Evolutionary conservation across 2,888 invertebrate species (phyloP).

Genomic region (Drosophila recens): DNA sequence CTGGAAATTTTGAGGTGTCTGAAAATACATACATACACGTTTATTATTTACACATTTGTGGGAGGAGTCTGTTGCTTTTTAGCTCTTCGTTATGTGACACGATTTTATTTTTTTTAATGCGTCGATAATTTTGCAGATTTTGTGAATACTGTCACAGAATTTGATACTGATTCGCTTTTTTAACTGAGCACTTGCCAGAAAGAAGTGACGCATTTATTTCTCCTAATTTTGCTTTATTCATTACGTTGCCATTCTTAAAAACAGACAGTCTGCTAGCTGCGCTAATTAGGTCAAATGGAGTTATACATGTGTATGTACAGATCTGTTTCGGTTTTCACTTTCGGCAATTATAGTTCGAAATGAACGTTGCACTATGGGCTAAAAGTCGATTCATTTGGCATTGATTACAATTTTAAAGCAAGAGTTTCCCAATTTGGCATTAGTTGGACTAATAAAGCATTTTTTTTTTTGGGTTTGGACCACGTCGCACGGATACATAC

Average conservation of each 20-base stretch:
- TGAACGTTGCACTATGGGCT: too few relatives aligned
- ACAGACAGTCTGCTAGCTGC: background rate
- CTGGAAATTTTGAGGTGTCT: background rate
- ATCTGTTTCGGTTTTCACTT: too few relatives aligned
- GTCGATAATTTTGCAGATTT: background rate
- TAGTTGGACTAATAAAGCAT: too few relatives aligned
- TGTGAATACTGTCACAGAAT: background rate
- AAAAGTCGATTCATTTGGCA: too few relatives aligned
- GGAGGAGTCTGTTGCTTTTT: background rate
- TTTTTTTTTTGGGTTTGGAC: too few relatives aligned
- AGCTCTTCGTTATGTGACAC: background rate
- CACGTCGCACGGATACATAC: too few relatives aligned
- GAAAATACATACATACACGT: background rate
- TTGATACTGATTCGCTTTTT: too few relatives aligned
- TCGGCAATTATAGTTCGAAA: too few relatives aligned
- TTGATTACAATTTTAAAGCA: too few relatives aligned
- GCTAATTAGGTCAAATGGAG: background rate
- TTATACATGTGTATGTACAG: too few relatives aligned
- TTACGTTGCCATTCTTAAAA: background rate
- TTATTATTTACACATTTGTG: background rate
- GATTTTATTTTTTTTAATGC: background rate
- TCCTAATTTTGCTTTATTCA: background rate
- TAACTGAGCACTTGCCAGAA: background rate
- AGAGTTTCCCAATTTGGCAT: too few relatives aligned
- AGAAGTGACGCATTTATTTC: background rate